Conservation (phyloP, 92 coral and sea anemone species). For the Palythoa grandis region DNA sequence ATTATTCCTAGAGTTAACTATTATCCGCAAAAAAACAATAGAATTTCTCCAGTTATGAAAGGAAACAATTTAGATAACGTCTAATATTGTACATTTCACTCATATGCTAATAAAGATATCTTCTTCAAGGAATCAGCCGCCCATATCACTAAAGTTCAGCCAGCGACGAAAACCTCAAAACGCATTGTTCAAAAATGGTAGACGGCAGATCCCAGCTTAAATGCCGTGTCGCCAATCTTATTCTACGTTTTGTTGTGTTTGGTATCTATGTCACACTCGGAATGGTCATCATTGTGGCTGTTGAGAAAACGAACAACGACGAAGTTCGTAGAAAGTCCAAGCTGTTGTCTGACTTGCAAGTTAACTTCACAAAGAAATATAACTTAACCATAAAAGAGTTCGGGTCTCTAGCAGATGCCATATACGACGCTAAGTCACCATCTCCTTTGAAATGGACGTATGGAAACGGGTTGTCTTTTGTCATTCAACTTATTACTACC, state of each 20-base stretch:
- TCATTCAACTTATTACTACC: constrained; percentile 22
- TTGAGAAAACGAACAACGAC: constrained; percentile 12
- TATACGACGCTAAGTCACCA: constrained; percentile 21
- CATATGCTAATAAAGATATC: too few relatives aligned
- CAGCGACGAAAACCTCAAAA: not conserved
- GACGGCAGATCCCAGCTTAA: not conserved
- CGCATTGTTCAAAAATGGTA: not conserved
- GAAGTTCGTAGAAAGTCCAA: constrained; percentile 1
- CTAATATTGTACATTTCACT: too few relatives aligned
- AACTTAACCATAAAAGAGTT: constrained; percentile 18
- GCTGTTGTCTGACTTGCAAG: constrained; percentile 9
- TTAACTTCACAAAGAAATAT: constrained; percentile 13
- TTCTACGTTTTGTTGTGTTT: not conserved
- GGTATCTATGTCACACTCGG: not conserved
- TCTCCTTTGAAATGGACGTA: constrained; percentile 14
- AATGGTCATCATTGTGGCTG: constrained; percentile 5
- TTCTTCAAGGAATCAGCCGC: too few relatives aligned
- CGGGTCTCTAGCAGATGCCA: not conserved
- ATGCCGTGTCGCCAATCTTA: not conserved
- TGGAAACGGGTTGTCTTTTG: not conserved
- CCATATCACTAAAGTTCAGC: not conserved
- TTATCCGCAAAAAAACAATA: too few relatives aligned
- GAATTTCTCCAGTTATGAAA: too few relatives aligned
- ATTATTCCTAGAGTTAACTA: too few relatives aligned
- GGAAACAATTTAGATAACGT: too few relatives aligned